Evolutionary conservation across 2,888 invertebrate species (phyloP), one percentile per base, ranked within the genome.

Genomic region (Amphimallon solstitiale): DNA sequence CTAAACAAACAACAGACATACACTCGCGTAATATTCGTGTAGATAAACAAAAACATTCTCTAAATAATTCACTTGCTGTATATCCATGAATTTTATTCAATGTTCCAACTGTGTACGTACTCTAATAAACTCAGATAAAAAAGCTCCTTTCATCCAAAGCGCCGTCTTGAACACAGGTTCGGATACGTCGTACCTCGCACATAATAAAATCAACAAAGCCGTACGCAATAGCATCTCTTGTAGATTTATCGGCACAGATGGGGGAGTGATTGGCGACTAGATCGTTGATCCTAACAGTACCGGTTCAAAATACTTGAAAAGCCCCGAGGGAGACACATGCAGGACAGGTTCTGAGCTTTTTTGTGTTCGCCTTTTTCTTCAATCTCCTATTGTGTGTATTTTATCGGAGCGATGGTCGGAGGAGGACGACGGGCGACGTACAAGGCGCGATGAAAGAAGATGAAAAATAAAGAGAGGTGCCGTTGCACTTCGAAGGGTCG

Each of bases 251-350:
- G 35, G 46, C n/a, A 63, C 63, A 63, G 56, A 63, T 63, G 62
- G 40, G 59, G 63, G 66, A 63, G 56, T 66, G 56, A 66, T 66
- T 48, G 43, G 15, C 23, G 37, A 35, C 35, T 34, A 63, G 70
- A 70, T 65, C 70, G 65, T 68, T 70, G 70, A 66, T 68, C 68
- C 70, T 66, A 68, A 65, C 70, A 66, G 68, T 65, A 66, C 60
- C 61, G 64, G 66, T 68, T 70, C 68, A 66, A 70, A 68, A 68
- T 62, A 64, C 51, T 66, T 59, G 48, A 63, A 68, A 64, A 60
- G 62, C 67, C 65, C 54, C 66, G 60, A 66, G 66, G 48, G 63
- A 66, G 54, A 62, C 56, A 38, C 56, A 49, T 62, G 62, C 66
- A 66, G 68, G 68, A 66, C 68, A 66, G 68, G 70, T 68, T 70